phyloP scores from a whole-genome alignment of 2,888 invertebrate genomes.

The Eurytoma californica region DNA sequence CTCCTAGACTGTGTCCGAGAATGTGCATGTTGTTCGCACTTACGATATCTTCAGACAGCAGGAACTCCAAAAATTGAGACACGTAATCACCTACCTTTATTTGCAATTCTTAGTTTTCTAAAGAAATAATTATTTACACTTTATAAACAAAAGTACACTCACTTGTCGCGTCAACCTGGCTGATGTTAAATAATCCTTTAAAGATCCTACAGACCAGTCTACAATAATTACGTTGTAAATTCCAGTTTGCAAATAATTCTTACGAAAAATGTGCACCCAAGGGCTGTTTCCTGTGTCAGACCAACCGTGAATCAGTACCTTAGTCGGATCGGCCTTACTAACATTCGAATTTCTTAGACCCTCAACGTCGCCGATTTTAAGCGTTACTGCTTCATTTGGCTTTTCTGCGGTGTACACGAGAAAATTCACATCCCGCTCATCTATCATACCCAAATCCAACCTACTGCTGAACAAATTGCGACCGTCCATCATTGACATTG shows the following conservation, averaged over 20 bases:
- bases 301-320: conserved; percentile 76
- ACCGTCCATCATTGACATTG: conserved; percentile 49
- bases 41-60: conserved; percentile 62
- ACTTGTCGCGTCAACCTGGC: conserved; percentile 59
- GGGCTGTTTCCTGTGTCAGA: conserved; percentile 70
- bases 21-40: conserved; percentile 67
- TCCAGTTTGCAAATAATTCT: conserved; percentile 72
- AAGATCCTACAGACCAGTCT: conserved; percentile 75
- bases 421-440: conserved; percentile 61
- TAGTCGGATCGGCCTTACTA: conserved; percentile 61
- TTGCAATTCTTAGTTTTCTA: neutral
- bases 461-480: conserved; percentile 17
- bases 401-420: conserved; percentile 65
- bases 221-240: conserved; percentile 76
- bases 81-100: conserved; percentile 67
- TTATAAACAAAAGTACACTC: neutral
- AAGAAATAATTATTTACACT: neutral
- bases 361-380: conserved; percentile 58
- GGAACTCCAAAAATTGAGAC: conserved; percentile 67
- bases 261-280: conserved; percentile 69
- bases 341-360: conserved; percentile 61
- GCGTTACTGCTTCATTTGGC: conserved; percentile 54
- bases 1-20: conserved; percentile 73
- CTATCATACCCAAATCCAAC: conserved; percentile 23
- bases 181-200: conserved; percentile 64